phyloP scores from a whole-genome alignment of 2,797 vertebrate species.

The Enteromius paludinosus region DNA sequence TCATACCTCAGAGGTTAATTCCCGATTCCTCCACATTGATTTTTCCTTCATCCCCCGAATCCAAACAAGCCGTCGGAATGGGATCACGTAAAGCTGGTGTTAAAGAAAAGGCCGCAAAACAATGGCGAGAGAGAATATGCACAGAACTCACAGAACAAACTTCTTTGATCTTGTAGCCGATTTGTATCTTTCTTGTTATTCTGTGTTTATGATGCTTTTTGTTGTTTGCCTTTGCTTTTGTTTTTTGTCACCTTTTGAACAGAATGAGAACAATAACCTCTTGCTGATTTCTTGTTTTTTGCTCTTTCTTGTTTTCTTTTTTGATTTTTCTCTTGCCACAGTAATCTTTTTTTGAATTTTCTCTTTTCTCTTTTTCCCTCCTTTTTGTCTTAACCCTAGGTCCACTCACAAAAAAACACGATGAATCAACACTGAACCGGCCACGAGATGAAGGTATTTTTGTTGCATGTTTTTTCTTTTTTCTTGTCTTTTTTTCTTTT shows the following conservation, averaged over 20 bases:
- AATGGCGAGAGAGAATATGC: slow-evolving; percentile 52
- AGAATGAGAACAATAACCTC: slow-evolving; percentile 71
- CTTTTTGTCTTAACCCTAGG: slow-evolving; percentile 94
- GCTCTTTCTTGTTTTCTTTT: slow-evolving; percentile 86
- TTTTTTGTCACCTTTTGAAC: slow-evolving; percentile 67
- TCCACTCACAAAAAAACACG: slow-evolving; percentile 96
- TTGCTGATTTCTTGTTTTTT: slow-evolving; percentile 81
- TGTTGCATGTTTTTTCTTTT: slow-evolving; percentile 87
- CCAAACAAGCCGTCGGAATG: slow-evolving; percentile 45
- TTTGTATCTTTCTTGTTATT: slow-evolving; percentile 81
- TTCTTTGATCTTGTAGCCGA: slow-evolving; percentile 76
- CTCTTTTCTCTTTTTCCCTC: slow-evolving; percentile 91
- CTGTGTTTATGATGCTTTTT: slow-evolving; percentile 80
- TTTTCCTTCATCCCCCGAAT: slow-evolving; percentile 45
- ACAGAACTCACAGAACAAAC: slow-evolving; percentile 51
- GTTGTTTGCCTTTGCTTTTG: slow-evolving; percentile 72
- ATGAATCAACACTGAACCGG: slow-evolving; percentile 92
- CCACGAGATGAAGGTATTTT: slow-evolving; percentile 87
- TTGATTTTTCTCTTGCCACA: slow-evolving; percentile 83
- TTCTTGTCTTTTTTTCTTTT: slow-evolving; percentile 76
- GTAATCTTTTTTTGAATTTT: slow-evolving; percentile 87
- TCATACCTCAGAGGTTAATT: slow-evolving; percentile 67
- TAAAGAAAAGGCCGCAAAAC: slow-evolving; percentile 54
- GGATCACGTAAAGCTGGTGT: slow-evolving; percentile 55
- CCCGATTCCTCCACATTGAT: slow-evolving; percentile 60